Evolutionary conservation across 2,888 invertebrate species (phyloP), one percentile per base, ranked within the genome.

Genomic region (Protodeltote pygarga): DNA sequence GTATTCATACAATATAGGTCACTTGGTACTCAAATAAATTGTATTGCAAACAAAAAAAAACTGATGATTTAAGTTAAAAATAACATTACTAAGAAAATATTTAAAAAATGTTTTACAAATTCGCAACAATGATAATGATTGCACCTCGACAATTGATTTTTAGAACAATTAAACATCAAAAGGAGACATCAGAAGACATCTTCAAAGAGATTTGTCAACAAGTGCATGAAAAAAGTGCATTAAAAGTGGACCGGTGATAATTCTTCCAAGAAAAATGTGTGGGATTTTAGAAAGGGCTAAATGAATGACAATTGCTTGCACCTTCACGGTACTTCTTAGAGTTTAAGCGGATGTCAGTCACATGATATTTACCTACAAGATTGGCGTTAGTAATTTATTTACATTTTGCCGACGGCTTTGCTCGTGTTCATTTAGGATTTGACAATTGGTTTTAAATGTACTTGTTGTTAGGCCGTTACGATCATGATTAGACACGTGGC

Each of bases 171-270:
- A 50, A 44, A 81, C 79, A 83, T 89, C 87, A 89, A 89, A 89
- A 82, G 44, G 19, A 41, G n/a, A 52, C 65, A 73, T 75, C 71
- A 74, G 71, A 74, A 77, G 76, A 77, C 77, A 73, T 75, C 72
- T 71, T 71, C 73, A 65, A 69, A 68, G 73, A 77, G 84, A 88
- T 89, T 88, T 87, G 85, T 88, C 87, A 86, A 63, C 72, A 59
- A 49, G 65, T 62, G 63, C 62, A 32, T n/a, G n/a, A n/a, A n/a
- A n/a, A n/a, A 40, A 11, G 23, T 54, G 52, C 65, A 65, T 63
- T n/a, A 44, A 46, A 57, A 63, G 45, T 68, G 65, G 64, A 69
- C 64, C 63, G 57, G 46, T 72, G 65, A 73, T 74, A 71, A 72
- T 76, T 71, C 71, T 84, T 85, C 83, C 70, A 40, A 76, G 87